These are phyloP conservation scores for Punctoribates punctum DNA, from an alignment of 2,888 invertebrate species.

Conservation along the genomic window DNA sequence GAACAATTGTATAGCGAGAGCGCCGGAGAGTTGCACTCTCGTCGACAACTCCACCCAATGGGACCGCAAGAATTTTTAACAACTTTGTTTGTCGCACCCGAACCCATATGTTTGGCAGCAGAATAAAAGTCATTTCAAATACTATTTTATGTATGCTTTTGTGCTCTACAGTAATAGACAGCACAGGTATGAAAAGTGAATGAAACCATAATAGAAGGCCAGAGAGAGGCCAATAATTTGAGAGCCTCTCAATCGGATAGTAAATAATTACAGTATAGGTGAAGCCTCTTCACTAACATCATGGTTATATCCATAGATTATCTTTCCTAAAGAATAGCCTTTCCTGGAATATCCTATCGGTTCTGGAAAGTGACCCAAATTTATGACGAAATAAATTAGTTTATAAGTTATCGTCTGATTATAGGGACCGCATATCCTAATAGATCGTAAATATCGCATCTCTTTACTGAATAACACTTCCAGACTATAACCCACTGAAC, in stretches of 20 bases:
- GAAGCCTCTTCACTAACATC: not conserved
- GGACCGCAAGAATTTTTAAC: conserved; percentile 19
- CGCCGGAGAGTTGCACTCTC: too few relatives aligned
- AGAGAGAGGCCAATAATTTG: not conserved
- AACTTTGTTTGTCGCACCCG: conserved; percentile 28
- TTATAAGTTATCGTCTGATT: not conserved
- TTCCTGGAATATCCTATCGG: not conserved
- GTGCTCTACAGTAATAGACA: too few relatives aligned
- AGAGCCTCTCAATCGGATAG: not conserved
- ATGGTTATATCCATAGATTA: too few relatives aligned
- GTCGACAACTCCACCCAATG: conserved; percentile 10
- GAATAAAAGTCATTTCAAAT: not conserved
- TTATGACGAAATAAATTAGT: conserved; percentile 5
- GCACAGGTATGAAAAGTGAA: too few relatives aligned
- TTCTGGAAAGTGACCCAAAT: not conserved
- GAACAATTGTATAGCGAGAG: conserved; percentile 7
- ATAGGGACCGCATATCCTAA: too few relatives aligned
- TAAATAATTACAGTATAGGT: not conserved
- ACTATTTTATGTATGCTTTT: not conserved
- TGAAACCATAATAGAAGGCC: not conserved
- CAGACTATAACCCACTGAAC: too few relatives aligned
- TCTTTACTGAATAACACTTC: too few relatives aligned
- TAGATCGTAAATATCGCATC: too few relatives aligned
- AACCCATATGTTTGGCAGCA: not conserved
- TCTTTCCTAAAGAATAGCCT: not conserved